Percentiles rank a stretch among this genome's conserved stretches.
Evolutionary conservation across 2,797 vertebrate species (phyloP).

Genomic region (Apogon hyalosoma): DNA sequence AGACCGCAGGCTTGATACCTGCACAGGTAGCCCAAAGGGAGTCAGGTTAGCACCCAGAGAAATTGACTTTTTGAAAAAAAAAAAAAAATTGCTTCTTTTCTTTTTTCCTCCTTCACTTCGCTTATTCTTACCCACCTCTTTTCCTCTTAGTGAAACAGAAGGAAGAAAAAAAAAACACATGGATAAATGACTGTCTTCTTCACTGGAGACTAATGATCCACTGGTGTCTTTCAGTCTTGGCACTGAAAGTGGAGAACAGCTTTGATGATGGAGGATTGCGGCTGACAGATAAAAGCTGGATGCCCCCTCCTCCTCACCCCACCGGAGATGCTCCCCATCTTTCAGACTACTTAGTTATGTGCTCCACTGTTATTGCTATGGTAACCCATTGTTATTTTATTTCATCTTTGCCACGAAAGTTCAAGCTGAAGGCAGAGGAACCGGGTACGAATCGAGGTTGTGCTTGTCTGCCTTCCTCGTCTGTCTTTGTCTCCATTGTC

Average conservation of each 20-base stretch:
- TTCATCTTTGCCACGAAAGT: slow-evolving; percentile 66
- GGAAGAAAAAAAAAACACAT: slow-evolving; percentile 7
- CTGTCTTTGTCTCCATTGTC: slow-evolving; percentile 32
- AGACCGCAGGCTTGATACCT: slow-evolving; percentile 70
- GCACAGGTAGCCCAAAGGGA: slow-evolving; percentile 75
- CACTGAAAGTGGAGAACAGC: slow-evolving; percentile 71
- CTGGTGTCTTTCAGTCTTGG: slow-evolving; percentile 70
- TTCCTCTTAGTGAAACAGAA: slow-evolving; percentile 39
- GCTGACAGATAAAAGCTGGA: slow-evolving; percentile 74
- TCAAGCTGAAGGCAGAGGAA: slow-evolving; percentile 59
- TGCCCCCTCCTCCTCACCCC: slow-evolving; percentile 14
- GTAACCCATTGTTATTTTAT: slow-evolving; percentile 80
- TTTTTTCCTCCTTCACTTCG: slow-evolving; percentile 5
- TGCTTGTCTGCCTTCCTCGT: slow-evolving; percentile 10
- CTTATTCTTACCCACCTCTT: slow-evolving; percentile 21
- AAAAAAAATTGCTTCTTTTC: slow-evolving; percentile 31
- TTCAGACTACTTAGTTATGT: slow-evolving; percentile 70
- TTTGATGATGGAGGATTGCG: slow-evolving; percentile 79
- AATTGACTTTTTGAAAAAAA: slow-evolving; percentile 55
- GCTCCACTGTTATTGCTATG: slow-evolving; percentile 73
- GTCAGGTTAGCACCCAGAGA: slow-evolving; percentile 58
- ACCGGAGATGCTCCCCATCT: slow-evolving; percentile 56
- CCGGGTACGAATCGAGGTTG: slow-evolving; percentile 9
- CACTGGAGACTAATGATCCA: slow-evolving; percentile 77
- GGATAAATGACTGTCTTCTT: slow-evolving; percentile 72